These are phyloP conservation scores for Tricholauxania praeusta DNA, from an alignment of 2,888 invertebrate genomes.

Conservation along the genomic window DNA sequence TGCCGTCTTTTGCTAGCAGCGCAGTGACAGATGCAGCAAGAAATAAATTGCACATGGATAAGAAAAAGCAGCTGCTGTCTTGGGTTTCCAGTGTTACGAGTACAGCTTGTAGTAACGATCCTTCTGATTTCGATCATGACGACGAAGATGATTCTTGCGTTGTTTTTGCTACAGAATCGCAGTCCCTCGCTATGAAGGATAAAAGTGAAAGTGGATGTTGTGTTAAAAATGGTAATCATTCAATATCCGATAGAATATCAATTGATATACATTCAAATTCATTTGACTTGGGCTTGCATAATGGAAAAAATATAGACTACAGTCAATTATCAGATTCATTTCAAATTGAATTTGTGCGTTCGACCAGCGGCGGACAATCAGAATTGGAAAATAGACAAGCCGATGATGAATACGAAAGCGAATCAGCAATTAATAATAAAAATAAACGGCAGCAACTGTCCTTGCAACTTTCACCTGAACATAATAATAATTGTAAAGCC, in stretches of 20 bases:
- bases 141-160: constrained; percentile 60
- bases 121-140: constrained; percentile 42
- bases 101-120: constrained; percentile 54
- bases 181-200: constrained; percentile 56
- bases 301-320: constrained; percentile 56
- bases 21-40: constrained; percentile 26
- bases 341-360: constrained; percentile 66
- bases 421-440: constrained; percentile 20
- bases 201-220: constrained; percentile 3
- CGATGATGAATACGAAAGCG: constrained; percentile 41
- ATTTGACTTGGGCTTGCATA: constrained; percentile 47
- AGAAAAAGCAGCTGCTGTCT: constrained; percentile 54
- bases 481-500: constrained; percentile 41
- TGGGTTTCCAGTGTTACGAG: constrained; percentile 61
- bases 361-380: constrained; percentile 50
- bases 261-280: constrained; percentile 62
- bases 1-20: constrained; percentile 52
- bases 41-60: constrained; percentile 47
- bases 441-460: constrained; percentile 61
- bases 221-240: constrained; percentile 16
- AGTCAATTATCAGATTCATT: constrained; percentile 65
- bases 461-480: constrained; percentile 55
- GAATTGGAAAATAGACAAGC: constrained; percentile 19
- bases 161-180: constrained; percentile 63
- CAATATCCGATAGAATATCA: constrained; percentile 51